Evolutionary conservation across 2,888 invertebrate species (phyloP).

Genomic region (Platynereis dumerilii): DNA sequence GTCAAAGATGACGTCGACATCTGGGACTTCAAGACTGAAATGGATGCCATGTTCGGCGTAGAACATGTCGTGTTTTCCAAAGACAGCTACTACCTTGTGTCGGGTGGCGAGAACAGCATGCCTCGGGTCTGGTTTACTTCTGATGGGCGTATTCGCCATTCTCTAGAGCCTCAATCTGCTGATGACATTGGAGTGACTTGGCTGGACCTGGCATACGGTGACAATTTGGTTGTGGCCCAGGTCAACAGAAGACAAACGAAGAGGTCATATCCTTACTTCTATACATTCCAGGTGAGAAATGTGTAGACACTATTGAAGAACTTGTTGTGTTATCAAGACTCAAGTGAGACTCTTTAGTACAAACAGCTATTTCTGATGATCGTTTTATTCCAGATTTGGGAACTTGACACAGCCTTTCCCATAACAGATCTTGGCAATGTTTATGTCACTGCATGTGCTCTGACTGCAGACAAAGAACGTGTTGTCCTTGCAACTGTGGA

Average conservation of each 20-base stretch:
- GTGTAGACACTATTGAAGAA: no score
- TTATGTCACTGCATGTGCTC: constrained; percentile 14
- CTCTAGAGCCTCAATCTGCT: constrained; percentile 14
- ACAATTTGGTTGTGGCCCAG: constrained; percentile 25
- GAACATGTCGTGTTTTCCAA: constrained; percentile 1
- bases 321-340: no score
- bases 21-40: background rate
- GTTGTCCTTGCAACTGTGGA: constrained; percentile 18
- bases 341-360: no score
- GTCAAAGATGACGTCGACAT: background rate
- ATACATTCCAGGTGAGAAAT: constrained; percentile 23
- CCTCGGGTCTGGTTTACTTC: constrained; percentile 25
- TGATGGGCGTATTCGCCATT: constrained; percentile 3
- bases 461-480: constrained; percentile 19
- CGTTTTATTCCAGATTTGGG: constrained; percentile 21
- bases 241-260: constrained; percentile 12
- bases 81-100: constrained; percentile 16
- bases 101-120: constrained; percentile 17
- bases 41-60: constrained; percentile 17
- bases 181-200: constrained; percentile 27
- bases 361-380: no score
- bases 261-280: constrained; percentile 12
- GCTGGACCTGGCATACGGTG: constrained; percentile 25
- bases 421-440: constrained; percentile 1
- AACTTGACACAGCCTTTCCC: constrained; percentile 11